Base-by-base conservation (phyloP, 2,797 vertebrate species). In the Sebastes minor region DNA sequence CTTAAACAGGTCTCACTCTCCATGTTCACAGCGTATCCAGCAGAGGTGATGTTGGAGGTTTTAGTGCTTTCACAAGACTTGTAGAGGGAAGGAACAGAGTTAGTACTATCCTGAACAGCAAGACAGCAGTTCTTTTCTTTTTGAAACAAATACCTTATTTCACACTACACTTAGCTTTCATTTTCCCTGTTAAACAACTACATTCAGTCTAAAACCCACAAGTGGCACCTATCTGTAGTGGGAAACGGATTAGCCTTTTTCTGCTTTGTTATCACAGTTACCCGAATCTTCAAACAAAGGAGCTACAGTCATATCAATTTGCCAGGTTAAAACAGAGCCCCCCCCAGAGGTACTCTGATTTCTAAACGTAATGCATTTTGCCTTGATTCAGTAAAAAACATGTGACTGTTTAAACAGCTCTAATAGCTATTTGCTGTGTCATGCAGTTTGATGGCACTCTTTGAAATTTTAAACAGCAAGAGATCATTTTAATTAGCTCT, bases 141-240 rank as follows among this genome's bases (percentile, higher is more conserved):
- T 78, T 77, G 13, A 72, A 76, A 76, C 67, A 86, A 83, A 83
- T 38, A 81, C 32, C 46, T 78, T n/a, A 74, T 84, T 89, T 72
- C 78, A 80, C 76, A 86, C 63, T 60, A 68, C 78, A 82, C 59
- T 81, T 78, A 49, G 46, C 68, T 84, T 83, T 78, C 76, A 69
- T 30, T 67, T 88, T 79, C 38, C 28, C 9, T 1, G 23, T 64
- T 63, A 49, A 83, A 78, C 66, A 84, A 71, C 63, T 68, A 59
- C 30, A 81, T 71, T 71, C 25, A 57, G 55, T 12, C 33, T n/a
- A 46, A 81, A 81, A 78, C 22, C 20, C 16, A 74, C 27, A 38
- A 71, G 60, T 53, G 30, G 38, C 59, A 62, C 30, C 18, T 35
- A 49, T 69, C 20, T 52, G 74, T 63, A 55, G 60, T 49, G 4